These are phyloP conservation scores for Lucilia cuprina DNA, from an alignment of 1,140 invertebrate genomes.

Conservation along the genomic window DNA sequence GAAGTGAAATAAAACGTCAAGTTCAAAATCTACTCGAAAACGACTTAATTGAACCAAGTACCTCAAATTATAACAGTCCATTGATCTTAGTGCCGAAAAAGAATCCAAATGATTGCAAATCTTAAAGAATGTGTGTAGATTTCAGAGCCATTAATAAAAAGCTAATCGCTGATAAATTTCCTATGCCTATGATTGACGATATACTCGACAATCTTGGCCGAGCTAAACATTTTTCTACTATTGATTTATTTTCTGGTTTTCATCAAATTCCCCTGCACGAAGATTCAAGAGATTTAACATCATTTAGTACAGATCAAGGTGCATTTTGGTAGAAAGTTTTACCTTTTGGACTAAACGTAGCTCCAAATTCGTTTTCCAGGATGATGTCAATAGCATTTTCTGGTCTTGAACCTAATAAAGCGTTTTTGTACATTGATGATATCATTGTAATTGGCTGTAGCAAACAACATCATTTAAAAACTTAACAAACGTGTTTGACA, in stretches of 20 bases:
- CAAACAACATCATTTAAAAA: slow-evolving; percentile 40
- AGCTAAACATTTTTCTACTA: slow-evolving; percentile 56
- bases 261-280: slow-evolving; percentile 55
- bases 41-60: slow-evolving; percentile 41
- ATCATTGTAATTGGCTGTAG: slow-evolving; percentile 38
- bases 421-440: slow-evolving; percentile 41
- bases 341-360: slow-evolving; percentile 39
- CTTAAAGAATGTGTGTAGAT: slow-evolving; percentile 45
- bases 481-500: slow-evolving; percentile 43
- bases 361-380: slow-evolving; percentile 29
- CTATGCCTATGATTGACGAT: slow-evolving; percentile 56
- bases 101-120: slow-evolving; percentile 28
- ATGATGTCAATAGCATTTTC: slow-evolving; percentile 40
- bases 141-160: slow-evolving; percentile 46
- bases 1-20: slow-evolving; percentile 42
- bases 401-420: slow-evolving; percentile 37
- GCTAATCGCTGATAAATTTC: slow-evolving; percentile 55
- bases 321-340: slow-evolving; percentile 27
- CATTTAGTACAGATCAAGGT: slow-evolving; percentile 29
- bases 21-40: slow-evolving; percentile 43
- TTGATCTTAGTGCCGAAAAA: slow-evolving; percentile 46
- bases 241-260: too few relatives aligned
- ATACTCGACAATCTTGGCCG: slow-evolving; percentile 45
- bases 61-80: slow-evolving; percentile 44
- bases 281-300: slow-evolving; percentile 49